Conservation (phyloP, 1,140 invertebrate species). For the Drosophila kikkawai region DNA sequence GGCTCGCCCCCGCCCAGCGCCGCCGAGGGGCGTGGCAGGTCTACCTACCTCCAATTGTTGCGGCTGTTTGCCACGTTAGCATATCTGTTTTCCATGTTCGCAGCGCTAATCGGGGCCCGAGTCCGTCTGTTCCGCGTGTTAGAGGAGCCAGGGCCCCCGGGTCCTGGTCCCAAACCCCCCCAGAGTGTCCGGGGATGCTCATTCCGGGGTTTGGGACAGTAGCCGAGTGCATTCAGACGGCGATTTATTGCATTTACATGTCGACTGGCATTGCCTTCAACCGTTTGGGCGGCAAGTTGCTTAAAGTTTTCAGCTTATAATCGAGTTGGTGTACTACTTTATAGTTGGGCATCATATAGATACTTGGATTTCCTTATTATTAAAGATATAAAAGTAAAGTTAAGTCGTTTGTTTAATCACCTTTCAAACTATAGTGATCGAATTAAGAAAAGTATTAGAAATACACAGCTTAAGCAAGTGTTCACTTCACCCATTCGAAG, state of each 20-base stretch:
- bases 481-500: too few species aligned
- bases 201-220: constrained; percentile 17
- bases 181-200: not conserved
- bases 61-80: constrained; percentile 77
- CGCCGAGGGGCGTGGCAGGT: constrained; percentile 20
- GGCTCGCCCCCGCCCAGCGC: constrained; percentile 50
- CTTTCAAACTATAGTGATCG: too few species aligned
- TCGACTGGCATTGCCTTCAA: not conserved
- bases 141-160: not conserved
- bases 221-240: constrained; percentile 26
- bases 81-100: constrained; percentile 80
- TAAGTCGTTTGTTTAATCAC: too few species aligned
- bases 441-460: too few species aligned
- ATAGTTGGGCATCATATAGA: not conserved
- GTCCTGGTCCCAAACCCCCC: not conserved
- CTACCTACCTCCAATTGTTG: constrained; percentile 55
- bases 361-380: too few species aligned
- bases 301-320: not conserved
- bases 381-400: too few species aligned
- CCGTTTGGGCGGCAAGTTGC: not conserved
- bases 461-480: too few species aligned
- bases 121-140: constrained; percentile 27
- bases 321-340: not conserved
- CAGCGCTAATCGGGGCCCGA: constrained; percentile 62
- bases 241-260: constrained; percentile 25